Percentiles rank a stretch among this genome's conserved stretches.
Evolutionary conservation across 2,888 invertebrate genomes (phyloP).

Genomic region (Eristalis arbustorum): DNA sequence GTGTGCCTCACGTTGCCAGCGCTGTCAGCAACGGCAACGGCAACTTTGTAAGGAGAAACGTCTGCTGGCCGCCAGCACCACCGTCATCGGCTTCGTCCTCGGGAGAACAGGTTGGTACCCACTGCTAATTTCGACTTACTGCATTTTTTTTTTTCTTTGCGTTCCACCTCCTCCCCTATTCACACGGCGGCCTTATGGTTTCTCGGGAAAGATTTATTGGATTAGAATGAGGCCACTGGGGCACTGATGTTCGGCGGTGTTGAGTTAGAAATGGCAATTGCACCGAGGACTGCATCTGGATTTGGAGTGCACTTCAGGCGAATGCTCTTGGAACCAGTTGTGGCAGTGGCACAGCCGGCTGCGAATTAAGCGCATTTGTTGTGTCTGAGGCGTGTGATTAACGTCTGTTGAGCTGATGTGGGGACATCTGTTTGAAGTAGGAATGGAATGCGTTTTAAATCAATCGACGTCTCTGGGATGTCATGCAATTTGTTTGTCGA

Average conservation of each 20-base stretch:
- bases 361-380: neutral
- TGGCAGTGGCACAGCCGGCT: neutral
- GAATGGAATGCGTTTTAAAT: too few species aligned
- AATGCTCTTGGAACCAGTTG: neutral
- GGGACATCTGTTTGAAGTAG: too few species aligned
- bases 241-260: neutral
- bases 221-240: neutral
- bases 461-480: too few species aligned
- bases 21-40: slow-evolving; percentile 30
- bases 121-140: slow-evolving; percentile 1
- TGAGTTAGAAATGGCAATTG: neutral
- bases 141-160: neutral
- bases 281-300: neutral
- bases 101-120: slow-evolving; percentile 75
- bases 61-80: slow-evolving; percentile 58
- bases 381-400: neutral
- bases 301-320: neutral
- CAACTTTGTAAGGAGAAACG: slow-evolving; percentile 63
- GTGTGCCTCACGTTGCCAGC: slow-evolving; percentile 34
- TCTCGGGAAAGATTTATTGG: neutral
- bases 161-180: neutral
- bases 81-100: slow-evolving; percentile 70
- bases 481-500: too few species aligned
- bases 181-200: neutral
- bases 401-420: neutral